These are phyloP conservation scores for Temnothorax longispinosus DNA, from an alignment of 1,140 invertebrate species.

Conservation along the genomic window DNA sequence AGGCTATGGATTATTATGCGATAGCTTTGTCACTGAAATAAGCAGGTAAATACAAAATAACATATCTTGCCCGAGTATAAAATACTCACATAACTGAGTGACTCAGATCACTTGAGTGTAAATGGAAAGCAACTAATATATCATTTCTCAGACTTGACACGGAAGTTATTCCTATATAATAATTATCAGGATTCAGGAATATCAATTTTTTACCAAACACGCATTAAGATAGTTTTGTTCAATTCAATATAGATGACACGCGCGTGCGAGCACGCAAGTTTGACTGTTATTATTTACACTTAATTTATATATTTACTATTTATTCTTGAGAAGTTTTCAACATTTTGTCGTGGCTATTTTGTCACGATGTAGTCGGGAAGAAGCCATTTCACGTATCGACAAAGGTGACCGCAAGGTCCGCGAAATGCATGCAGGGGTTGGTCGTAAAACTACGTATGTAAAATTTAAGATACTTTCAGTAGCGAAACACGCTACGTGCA, in stretches of 20 bases:
- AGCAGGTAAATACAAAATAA: too few relatives aligned
- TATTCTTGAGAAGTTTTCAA: background rate
- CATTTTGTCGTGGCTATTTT: background rate
- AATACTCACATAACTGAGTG: too few relatives aligned
- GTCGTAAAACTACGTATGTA: constrained; percentile 33
- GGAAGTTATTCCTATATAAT: background rate
- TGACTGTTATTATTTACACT: background rate
- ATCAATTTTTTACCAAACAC: background rate
- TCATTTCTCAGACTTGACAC: background rate
- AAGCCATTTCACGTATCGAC: constrained; percentile 10
- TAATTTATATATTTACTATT: background rate
- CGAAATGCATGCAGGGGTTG: too few relatives aligned
- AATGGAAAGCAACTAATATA: too few relatives aligned
- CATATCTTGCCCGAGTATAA: too few relatives aligned
- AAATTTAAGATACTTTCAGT: constrained; percentile 26
- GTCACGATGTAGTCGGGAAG: background rate
- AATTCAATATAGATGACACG: background rate
- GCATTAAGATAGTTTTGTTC: background rate
- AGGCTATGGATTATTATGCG: too few relatives aligned
- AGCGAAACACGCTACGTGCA: background rate
- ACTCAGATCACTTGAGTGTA: too few relatives aligned
- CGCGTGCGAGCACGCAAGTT: too few relatives aligned
- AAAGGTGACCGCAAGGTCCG: background rate
- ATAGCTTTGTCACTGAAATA: too few relatives aligned
- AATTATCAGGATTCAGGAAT: background rate